Evolutionary conservation across 2,797 vertebrate species (phyloP).

Genomic region (Brachyrhaphis roseni): DNA sequence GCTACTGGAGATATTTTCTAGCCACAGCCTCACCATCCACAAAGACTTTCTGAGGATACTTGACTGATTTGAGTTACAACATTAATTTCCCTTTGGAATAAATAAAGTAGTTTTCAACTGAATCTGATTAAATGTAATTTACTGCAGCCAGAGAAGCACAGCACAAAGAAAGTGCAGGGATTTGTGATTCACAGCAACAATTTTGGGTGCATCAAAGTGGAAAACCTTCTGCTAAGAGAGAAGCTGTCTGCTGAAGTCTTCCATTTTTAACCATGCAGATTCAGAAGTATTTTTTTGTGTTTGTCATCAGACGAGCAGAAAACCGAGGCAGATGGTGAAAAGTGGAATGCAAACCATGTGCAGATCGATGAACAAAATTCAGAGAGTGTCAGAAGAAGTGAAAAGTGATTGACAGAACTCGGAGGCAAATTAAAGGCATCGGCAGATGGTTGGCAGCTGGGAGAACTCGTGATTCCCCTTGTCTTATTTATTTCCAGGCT

Average conservation of each 20-base stretch:
- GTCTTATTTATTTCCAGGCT: constrained; percentile 5
- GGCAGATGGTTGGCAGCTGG: constrained; percentile 59
- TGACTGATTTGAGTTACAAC: background rate
- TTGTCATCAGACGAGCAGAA: constrained; percentile 17
- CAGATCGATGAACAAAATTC: constrained; percentile 29
- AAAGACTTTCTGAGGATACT: background rate
- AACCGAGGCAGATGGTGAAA: constrained; percentile 39
- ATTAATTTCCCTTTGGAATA: background rate
- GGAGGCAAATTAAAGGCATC: constrained; percentile 28
- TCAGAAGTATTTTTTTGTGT: background rate
- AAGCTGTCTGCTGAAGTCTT: background rate
- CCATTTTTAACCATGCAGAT: background rate
- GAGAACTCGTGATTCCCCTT: constrained; percentile 6
- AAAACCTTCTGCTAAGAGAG: background rate
- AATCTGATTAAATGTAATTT: background rate
- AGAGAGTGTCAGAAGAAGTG: constrained; percentile 1
- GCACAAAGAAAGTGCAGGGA: background rate
- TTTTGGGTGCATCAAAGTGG: background rate
- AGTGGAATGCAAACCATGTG: constrained; percentile 19
- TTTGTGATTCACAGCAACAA: background rate
- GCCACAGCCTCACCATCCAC: background rate
- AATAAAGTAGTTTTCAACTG: background rate
- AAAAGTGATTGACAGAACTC: constrained; percentile 39
- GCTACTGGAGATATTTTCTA: background rate
- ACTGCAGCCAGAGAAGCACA: background rate